Base-by-base conservation (phyloP, 2,888 invertebrate species). In the Empis livida region DNA sequence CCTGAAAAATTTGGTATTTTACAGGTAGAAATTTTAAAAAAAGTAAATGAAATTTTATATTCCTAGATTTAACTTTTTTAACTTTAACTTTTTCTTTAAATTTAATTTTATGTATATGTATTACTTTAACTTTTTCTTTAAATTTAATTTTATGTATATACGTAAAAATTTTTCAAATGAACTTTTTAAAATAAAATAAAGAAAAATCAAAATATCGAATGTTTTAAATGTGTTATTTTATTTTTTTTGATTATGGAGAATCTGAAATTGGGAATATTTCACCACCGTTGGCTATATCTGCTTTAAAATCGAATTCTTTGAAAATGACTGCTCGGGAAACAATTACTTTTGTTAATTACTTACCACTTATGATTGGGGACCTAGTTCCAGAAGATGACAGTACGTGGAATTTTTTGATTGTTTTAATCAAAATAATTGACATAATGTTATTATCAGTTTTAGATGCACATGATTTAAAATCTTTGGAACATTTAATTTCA, bases 281-380 rank as follows among this genome's bases (percentile, higher is more conserved):
- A 2, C 16, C 30, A 14, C 40, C 27, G 10, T 31, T 53, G 38
- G 23, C 42, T 13, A 10, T 45, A 16, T 14, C 13, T 44, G 50
- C 48, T 50, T 51, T 43, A 46, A n/a, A 53, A 51, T 37, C 42
- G n/a, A 47, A 39, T 45, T 52, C 51, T 43, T 52, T 54, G 39
- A 54, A 50, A 49, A 54, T 54, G 52, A 51, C 54, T 31, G 52
- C 52, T 42, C 48, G 53, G 37, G 54, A 54, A 47, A 44, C 49
- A 43, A 47, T 39, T 39, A 49, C 42, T 38, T 51, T 54, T 44
- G 49, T 47, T 40, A 32, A 50, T 50, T 53, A 50, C 43, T 48
- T 51, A 15, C 49, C 51, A 9, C 32, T 53, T 10, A 49, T 54
- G 39, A 48, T 54, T 44, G 54, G 52, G 17, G 51, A 54, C 49